These are phyloP conservation scores for Sebastes flavidus DNA, from an alignment of 2,797 vertebrate genomes.

Conservation along the genomic window DNA sequence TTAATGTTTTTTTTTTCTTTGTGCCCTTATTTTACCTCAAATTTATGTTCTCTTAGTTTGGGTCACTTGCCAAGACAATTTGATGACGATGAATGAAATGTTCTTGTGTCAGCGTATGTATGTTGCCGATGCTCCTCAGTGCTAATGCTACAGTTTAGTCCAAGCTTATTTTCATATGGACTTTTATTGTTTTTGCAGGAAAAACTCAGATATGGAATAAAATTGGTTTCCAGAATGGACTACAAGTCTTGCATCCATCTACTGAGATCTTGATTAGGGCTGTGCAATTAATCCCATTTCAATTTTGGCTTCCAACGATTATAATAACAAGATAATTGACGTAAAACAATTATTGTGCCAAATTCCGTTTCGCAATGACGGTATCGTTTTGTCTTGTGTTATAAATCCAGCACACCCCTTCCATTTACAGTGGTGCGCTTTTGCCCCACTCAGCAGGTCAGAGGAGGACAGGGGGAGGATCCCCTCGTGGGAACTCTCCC, in stretches of 20 bases:
- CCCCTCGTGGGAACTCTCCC: too few relatives aligned
- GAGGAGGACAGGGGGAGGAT: too few relatives aligned
- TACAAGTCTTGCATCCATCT: neutral
- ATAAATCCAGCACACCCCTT: too few relatives aligned
- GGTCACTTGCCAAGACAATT: conserved; percentile 40
- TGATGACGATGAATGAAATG: conserved; percentile 23
- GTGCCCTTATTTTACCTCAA: conserved; percentile 9
- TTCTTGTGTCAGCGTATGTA: conserved; percentile 13
- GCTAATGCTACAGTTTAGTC: conserved; percentile 11
- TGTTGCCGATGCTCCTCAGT: conserved; percentile 5
- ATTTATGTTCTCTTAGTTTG: conserved; percentile 21
- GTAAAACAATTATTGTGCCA: too few relatives aligned
- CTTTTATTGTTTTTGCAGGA: conserved; percentile 34
- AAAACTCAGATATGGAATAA: conserved; percentile 38
- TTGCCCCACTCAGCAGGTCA: too few relatives aligned
- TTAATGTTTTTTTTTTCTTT: neutral
- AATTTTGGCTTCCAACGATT: too few relatives aligned
- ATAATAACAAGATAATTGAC: too few relatives aligned
- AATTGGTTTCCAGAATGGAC: conserved; percentile 35
- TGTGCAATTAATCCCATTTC: too few relatives aligned
- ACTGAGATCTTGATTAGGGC: neutral
- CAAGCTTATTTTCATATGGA: conserved; percentile 43
- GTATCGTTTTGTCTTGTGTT: too few relatives aligned
- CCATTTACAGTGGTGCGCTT: too few relatives aligned
- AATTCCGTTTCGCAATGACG: too few relatives aligned